Base-by-base conservation (phyloP, 2,888 invertebrate genomes). In the Coleophora flavipennella region DNA sequence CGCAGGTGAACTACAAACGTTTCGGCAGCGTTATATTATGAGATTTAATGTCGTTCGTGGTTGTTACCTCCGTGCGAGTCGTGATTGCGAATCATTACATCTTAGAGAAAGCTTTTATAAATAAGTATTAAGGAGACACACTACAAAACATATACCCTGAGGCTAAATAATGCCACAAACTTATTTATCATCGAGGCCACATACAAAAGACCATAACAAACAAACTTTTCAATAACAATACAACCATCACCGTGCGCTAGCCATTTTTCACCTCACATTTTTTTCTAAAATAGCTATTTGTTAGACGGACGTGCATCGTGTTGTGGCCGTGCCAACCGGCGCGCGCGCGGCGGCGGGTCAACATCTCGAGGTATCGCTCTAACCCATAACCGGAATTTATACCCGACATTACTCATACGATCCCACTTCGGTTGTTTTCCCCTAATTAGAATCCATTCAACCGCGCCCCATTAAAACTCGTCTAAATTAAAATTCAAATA, bases 401-500 rank as follows among this genome's bases (percentile, higher is more conserved):
- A 76, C 67, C 73, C 50, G 57, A 68, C 83, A 84, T 84, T 79
- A 83, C 65, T 84, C 81, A 83, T 71, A 59, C 52, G 42, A 57
- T 56, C 62, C 64, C 49, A 38, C 58, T 64, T 62, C 66, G 69
- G 68, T 78, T 80, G 80, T 83, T 83, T 81, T 80, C 73, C 72
- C 68, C 75, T 81, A 81, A 84, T 84, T 81, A 84, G 76, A 83
- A 83, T 59, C 78, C 83, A 84, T 84, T 84, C 84, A 84, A 62
- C 54, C 71, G 68, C 62, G 72, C 61, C 76, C 81, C 80, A 83
- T 84, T 84, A 83, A 83, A 83, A 73, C 74, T 70, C 74, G 73
- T 75, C 78, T 76, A 84, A 84, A 84, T 83, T 83, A 83, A 84
- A 84, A 83, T 68, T 77, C 72, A 59, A 83, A 83, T 83, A 83